Evolutionary conservation across 2,888 invertebrate genomes (phyloP).

Genomic region (Cremastinae sp.): DNA sequence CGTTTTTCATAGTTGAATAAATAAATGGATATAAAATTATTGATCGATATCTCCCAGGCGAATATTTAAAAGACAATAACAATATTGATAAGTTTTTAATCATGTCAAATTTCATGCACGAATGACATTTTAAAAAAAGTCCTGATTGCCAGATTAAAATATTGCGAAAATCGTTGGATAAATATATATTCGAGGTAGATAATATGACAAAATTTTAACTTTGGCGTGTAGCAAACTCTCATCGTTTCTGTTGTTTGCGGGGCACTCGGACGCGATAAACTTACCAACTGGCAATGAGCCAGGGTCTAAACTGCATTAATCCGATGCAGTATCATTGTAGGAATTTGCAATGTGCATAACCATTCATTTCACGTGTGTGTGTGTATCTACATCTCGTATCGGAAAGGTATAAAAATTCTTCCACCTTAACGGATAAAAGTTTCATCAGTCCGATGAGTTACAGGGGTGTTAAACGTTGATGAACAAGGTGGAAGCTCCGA

Average conservation of each 20-base stretch:
- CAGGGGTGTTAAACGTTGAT: conserved; percentile 21
- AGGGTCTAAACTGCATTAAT: conserved; percentile 16
- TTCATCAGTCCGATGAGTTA: background rate
- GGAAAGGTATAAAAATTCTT: conserved; percentile 14
- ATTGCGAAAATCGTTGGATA: too few species aligned
- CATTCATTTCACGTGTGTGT: too few species aligned
- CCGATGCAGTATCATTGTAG: background rate
- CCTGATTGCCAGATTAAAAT: too few species aligned
- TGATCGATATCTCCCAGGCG: too few species aligned
- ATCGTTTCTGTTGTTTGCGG: conserved; percentile 13
- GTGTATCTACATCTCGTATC: conserved; percentile 30
- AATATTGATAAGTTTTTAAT: too few species aligned
- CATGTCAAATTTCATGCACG: too few species aligned
- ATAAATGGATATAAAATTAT: too few species aligned
- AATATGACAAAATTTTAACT: too few species aligned
- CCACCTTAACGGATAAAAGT: conserved; percentile 11
- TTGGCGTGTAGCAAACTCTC: background rate
- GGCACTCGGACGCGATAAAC: conserved; percentile 10
- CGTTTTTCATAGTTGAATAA: too few species aligned
- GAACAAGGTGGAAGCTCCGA: conserved; percentile 8
- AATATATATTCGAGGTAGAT: too few species aligned
- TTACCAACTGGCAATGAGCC: conserved; percentile 14
- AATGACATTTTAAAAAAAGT: too few species aligned
- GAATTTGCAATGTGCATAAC: background rate
- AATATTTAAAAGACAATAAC: too few species aligned